Conservation (phyloP, 1,140 invertebrate genomes). For the Drosophila ercepeae region DNA sequence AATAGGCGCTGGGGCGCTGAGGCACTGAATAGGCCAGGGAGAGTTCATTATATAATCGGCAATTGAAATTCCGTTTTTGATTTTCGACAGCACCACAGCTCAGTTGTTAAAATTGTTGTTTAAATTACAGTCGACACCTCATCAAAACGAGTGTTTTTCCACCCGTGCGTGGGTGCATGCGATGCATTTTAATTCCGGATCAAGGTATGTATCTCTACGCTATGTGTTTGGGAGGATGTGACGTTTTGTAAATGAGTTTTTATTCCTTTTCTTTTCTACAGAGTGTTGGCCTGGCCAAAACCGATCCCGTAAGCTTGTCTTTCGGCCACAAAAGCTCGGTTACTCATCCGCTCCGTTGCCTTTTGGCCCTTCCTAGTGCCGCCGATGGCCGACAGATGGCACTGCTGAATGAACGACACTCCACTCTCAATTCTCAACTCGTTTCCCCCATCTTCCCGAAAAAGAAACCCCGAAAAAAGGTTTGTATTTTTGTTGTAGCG, state of each 20-base stretch:
- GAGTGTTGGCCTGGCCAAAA: background rate
- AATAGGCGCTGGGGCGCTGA: constrained; percentile 49
- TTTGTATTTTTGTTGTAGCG: constrained; percentile 24
- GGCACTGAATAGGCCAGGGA: constrained; percentile 7
- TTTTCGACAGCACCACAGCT: constrained; percentile 15
- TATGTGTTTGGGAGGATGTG: constrained; percentile 58
- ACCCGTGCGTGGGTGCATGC: constrained; percentile 17
- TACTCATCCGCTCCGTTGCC: constrained; percentile 17
- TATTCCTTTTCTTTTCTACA: background rate
- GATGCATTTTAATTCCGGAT: constrained; percentile 36
- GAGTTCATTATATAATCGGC: constrained; percentile 69
- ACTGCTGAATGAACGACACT: constrained; percentile 7
- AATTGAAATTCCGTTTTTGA: constrained; percentile 60
- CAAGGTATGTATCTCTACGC: constrained; percentile 6
- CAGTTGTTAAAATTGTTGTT: constrained; percentile 61
- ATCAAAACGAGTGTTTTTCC: constrained; percentile 79
- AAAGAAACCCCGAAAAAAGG: background rate
- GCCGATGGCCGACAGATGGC: constrained; percentile 70
- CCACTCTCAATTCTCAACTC: constrained; percentile 11
- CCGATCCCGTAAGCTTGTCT: constrained; percentile 62
- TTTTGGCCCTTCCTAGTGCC: constrained; percentile 50
- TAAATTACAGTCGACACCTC: constrained; percentile 79
- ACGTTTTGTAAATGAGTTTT: constrained; percentile 2
- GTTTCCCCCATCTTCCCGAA: background rate
- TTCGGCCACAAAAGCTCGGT: constrained; percentile 47